Conservation (phyloP, 2,888 invertebrate genomes). For the Drosophila colorata region DNA sequence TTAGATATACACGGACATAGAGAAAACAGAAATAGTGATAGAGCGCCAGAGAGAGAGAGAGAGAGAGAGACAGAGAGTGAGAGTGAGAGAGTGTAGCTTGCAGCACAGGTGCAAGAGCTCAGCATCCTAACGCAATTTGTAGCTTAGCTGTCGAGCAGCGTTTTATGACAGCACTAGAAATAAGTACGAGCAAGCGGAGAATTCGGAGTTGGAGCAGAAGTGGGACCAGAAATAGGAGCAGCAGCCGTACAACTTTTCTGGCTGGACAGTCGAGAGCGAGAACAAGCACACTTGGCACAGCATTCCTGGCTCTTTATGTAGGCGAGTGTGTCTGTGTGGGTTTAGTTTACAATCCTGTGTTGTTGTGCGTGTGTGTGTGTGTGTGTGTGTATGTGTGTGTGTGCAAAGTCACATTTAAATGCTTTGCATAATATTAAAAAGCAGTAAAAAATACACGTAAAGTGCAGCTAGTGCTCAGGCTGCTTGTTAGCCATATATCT, state of each 20-base stretch:
- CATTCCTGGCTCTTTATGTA: background rate
- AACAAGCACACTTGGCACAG: conserved; percentile 1
- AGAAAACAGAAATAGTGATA: conserved; percentile 16
- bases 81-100: conserved; percentile 11
- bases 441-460: conserved; percentile 10
- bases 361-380: conserved; percentile 14
- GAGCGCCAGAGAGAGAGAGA: background rate
- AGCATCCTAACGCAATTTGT: conserved; percentile 74
- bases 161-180: conserved; percentile 58
- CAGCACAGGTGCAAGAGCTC: conserved; percentile 74
- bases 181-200: conserved; percentile 14
- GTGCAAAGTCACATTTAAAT: conserved; percentile 58
- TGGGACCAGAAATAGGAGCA: background rate
- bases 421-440: conserved; percentile 60
- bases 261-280: conserved; percentile 24
- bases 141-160: conserved; percentile 66
- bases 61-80: background rate
- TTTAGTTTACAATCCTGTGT: conserved; percentile 3
- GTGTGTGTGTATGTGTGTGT: too few relatives aligned
- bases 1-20: conserved; percentile 40
- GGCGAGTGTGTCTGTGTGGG: conserved; percentile 11
- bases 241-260: conserved; percentile 6
- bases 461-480: conserved; percentile 13
- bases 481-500: background rate
- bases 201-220: conserved; percentile 1